Base-by-base conservation (phyloP, 2,888 invertebrate genomes). In the Caenorhabditis sp. region DNA sequence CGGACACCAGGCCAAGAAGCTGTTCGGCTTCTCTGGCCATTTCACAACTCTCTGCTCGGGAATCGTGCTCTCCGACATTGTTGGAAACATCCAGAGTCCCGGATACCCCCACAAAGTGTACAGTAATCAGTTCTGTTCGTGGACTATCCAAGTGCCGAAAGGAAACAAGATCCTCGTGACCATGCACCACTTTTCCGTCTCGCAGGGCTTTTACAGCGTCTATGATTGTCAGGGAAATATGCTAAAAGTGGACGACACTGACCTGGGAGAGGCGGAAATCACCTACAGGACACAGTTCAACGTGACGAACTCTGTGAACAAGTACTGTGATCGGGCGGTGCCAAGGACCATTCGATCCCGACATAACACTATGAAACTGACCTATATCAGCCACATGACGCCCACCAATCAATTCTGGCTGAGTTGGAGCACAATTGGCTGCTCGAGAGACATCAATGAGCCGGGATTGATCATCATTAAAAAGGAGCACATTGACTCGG, bases 331-430 rank as follows among this genome's bases (percentile, higher is more conserved):
- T 20, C 22, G 26, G 11, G 73, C 62, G 5, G 32, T 46, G 17
- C 79, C 75, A 13, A 52, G 55, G 32, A 30, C 26, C 4, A 78
- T 83, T 17, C 65, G 32, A 62, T 78, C 83, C 2, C 73, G 45
- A 15, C 58, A 62, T 37, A 80, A 83, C 43, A 79, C 81, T 1
- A 65, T 80, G 35, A 79, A 81, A 13, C 48, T 88, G 27, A 66
- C 78, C 1, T 84, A 85, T 71, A 52, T 37, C 22, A 77, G 79
- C 6, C 45, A 52, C 7, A 45, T 55, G 22, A 61, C 68, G 39
- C 80, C 80, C 7, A 71, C 80, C 0, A 88, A 88, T 59, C 81
- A 83, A 61, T 88, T 88, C 80, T 89, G 86, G 86, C 62, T 88
- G 22, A 81, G 80, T 27, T 88, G 87, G 86, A 70, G 62, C 20